phyloP scores from a whole-genome alignment of 2,113 vertebrate species.

The Poecilia latipinna region DNA sequence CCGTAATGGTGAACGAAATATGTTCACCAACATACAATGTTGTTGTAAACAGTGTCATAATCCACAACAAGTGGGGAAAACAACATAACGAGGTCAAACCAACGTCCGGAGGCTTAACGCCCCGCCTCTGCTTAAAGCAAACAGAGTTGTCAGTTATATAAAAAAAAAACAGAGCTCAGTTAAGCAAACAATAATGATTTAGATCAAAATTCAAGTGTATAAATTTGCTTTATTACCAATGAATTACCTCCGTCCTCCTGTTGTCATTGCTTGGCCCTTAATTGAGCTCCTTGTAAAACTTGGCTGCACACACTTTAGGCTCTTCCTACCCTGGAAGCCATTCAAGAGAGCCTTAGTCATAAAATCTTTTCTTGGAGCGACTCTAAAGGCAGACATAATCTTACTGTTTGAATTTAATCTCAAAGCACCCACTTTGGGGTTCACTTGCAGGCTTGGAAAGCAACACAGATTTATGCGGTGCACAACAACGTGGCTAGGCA shows the following conservation, averaged over 20 bases:
- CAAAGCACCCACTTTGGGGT: conserved; percentile 14
- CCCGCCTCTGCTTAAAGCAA: not conserved
- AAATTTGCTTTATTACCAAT: not conserved
- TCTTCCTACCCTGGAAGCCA: conserved; percentile 14
- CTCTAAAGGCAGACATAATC: conserved; percentile 38
- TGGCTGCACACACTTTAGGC: conserved; percentile 7
- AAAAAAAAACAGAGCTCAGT: no score
- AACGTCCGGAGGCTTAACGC: conserved; percentile 16
- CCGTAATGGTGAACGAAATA: conserved; percentile 42
- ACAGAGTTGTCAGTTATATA: not conserved
- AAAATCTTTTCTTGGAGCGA: conserved; percentile 30
- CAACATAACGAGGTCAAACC: conserved; percentile 56
- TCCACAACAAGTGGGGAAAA: conserved; percentile 48
- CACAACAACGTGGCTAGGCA: not conserved
- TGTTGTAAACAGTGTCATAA: conserved; percentile 58
- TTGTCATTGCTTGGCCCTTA: conserved; percentile 3
- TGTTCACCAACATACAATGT: conserved; percentile 41
- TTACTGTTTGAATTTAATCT: conserved; percentile 23
- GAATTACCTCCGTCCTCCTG: not conserved
- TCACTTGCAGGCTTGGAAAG: conserved; percentile 13
- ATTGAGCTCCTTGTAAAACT: conserved; percentile 1
- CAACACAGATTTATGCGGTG: not conserved
- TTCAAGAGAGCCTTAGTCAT: conserved; percentile 34
- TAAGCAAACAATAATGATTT: not conserved
- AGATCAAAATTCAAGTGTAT: not conserved